A percentile compares a stretch with the other conserved stretches of the same genome.
Evolutionary conservation across 2,888 invertebrate genomes (phyloP).

Genomic region (Trachelus iudaicus): DNA sequence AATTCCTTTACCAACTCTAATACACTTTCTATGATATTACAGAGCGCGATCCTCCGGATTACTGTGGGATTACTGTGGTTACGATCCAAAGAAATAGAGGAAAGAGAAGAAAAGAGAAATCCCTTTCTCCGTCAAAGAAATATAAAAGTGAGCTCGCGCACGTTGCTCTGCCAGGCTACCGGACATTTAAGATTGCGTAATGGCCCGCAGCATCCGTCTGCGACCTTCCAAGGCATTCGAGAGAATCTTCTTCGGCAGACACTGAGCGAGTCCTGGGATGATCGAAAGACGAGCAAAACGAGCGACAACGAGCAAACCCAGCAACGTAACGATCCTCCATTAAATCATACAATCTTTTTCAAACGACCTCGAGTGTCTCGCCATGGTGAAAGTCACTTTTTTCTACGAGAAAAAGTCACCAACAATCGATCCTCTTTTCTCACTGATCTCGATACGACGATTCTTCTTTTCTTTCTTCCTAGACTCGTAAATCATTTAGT

Average conservation of each 20-base stretch:
- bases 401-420: background rate
- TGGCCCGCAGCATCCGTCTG: background rate
- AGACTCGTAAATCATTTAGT: constrained; percentile 9
- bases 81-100: background rate
- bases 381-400: constrained; percentile 25
- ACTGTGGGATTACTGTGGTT: background rate
- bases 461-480: constrained; percentile 5
- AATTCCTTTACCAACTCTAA: background rate
- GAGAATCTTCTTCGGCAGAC: background rate
- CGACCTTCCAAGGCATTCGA: background rate
- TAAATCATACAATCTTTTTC: constrained; percentile 30
- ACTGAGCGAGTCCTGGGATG: background rate
- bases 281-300: background rate
- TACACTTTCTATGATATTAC: background rate
- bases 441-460: constrained; percentile 1
- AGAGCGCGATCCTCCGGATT: background rate
- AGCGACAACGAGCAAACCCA: too few species aligned
- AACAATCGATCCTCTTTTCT: background rate
- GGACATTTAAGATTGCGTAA: background rate
- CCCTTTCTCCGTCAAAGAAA: background rate
- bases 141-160: background rate
- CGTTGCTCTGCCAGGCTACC: background rate
- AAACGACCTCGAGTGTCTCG: constrained; percentile 18
- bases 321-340: constrained; percentile 8
- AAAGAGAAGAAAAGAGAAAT: background rate